phyloP scores from a whole-genome alignment of 2,797 vertebrate genomes.

The Scomberomorus guttatus region DNA sequence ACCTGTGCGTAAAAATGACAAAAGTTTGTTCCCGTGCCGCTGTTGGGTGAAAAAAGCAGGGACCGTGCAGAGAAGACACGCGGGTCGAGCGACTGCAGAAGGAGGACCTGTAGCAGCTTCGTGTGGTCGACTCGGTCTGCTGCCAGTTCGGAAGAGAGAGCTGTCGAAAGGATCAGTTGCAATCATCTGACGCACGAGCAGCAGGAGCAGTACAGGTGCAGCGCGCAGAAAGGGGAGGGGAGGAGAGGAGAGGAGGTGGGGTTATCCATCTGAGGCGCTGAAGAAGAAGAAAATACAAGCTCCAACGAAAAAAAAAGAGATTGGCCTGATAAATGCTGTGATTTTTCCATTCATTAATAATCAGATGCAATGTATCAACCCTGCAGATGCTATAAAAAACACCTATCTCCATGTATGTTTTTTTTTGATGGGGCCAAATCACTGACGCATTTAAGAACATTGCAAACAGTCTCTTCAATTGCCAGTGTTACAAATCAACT shows the following conservation, averaged over 20 bases:
- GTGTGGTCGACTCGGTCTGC: constrained; percentile 32
- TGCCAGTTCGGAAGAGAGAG: not conserved
- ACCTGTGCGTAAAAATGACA: constrained; percentile 31
- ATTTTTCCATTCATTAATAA: not conserved
- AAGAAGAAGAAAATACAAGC: too few relatives aligned
- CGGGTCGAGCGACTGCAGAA: not conserved
- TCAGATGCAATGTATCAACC: not conserved
- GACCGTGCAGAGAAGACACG: not conserved
- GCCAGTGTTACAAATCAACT: too few relatives aligned
- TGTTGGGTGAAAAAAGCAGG: not conserved
- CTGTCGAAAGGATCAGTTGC: constrained; percentile 8
- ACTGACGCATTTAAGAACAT: not conserved
- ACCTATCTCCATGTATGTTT: not conserved
- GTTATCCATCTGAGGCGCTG: not conserved
- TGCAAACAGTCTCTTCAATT: not conserved
- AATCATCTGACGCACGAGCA: constrained; percentile 56
- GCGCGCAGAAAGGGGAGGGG: not conserved
- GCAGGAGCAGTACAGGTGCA: constrained; percentile 45
- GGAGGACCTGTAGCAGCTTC: not conserved
- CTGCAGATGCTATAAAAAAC: not conserved
- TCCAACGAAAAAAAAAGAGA: not conserved
- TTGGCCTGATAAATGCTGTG: not conserved
- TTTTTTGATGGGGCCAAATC: not conserved
- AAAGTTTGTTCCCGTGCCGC: constrained; percentile 38
- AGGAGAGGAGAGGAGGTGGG: not conserved